phyloP scores from a whole-genome alignment of 1,140 invertebrate species.

The Drosophila watanabei region DNA sequence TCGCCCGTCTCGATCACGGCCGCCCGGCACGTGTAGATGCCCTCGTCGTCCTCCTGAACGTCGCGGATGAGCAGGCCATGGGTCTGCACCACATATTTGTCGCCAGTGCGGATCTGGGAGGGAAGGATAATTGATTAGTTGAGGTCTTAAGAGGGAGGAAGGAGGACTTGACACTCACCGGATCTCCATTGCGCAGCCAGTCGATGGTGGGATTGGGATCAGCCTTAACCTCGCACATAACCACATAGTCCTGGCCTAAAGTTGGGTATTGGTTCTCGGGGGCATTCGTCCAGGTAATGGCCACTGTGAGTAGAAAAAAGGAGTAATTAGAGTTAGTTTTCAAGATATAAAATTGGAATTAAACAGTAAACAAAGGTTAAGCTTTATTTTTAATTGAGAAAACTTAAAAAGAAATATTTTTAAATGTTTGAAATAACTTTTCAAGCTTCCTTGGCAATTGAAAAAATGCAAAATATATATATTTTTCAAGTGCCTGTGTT shows the following conservation, averaged over 20 bases:
- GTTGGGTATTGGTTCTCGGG: constrained; percentile 94
- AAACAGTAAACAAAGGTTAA: not conserved
- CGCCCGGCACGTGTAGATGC: constrained; percentile 93
- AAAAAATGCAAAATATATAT: constrained; percentile 4
- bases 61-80: constrained; percentile 93
- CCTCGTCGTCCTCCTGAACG: constrained; percentile 93
- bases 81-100: constrained; percentile 90
- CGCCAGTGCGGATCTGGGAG: constrained; percentile 87
- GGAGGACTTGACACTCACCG: constrained; percentile 86
- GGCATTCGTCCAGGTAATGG: constrained; percentile 94
- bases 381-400: too few species aligned
- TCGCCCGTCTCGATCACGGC: constrained; percentile 93
- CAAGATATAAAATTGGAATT: not conserved
- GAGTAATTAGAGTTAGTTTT: not conserved
- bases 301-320: constrained; percentile 87
- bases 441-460: not conserved
- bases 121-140: not conserved
- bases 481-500: constrained; percentile 7
- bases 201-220: constrained; percentile 93
- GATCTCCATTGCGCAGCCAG: constrained; percentile 92
- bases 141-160: not conserved
- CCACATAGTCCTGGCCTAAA: constrained; percentile 90
- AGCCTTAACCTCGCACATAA: constrained; percentile 94
- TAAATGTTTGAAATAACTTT: too few species aligned
- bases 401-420: too few species aligned